Conservation (phyloP, 2,888 invertebrate genomes). For the Protophormia terraenovae region DNA sequence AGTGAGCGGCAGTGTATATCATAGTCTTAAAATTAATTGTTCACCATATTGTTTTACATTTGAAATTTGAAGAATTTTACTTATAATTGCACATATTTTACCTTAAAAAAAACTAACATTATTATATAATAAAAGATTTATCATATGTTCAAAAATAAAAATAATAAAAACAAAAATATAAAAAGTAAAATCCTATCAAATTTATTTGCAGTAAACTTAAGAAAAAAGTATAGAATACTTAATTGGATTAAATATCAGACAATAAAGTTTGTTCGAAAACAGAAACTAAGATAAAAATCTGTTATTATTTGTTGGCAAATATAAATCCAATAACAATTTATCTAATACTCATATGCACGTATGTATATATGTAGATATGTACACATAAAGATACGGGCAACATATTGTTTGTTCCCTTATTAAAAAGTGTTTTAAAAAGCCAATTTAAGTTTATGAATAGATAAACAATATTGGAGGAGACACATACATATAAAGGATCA, state of each 20-base stretch:
- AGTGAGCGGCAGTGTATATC: too few relatives aligned
- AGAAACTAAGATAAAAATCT: slow-evolving; percentile 10
- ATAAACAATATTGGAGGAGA: slow-evolving; percentile 19
- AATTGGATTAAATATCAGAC: slow-evolving; percentile 11
- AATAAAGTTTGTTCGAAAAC: slow-evolving; percentile 6
- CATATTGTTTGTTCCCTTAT: slow-evolving; percentile 22
- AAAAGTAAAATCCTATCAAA: neutral
- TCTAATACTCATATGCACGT: neutral
- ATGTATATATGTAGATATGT: neutral
- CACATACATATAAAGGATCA: neutral
- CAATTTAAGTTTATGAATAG: slow-evolving; percentile 63
- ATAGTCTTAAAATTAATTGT: too few relatives aligned
- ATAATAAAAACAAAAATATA: too few relatives aligned
- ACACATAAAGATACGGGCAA: neutral
- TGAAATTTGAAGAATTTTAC: too few relatives aligned
- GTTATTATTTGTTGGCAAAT: slow-evolving; percentile 3
- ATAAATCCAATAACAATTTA: slow-evolving; percentile 18
- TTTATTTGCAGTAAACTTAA: neutral
- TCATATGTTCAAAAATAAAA: neutral
- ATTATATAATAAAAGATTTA: neutral
- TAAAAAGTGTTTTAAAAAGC: slow-evolving; percentile 41
- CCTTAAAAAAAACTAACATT: too few relatives aligned
- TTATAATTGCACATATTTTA: too few relatives aligned
- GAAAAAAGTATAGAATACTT: neutral
- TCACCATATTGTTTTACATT: too few relatives aligned